These are phyloP conservation scores for Lagopus leucura DNA, from an alignment of 2,113 vertebrate species.

Conservation along the genomic window DNA sequence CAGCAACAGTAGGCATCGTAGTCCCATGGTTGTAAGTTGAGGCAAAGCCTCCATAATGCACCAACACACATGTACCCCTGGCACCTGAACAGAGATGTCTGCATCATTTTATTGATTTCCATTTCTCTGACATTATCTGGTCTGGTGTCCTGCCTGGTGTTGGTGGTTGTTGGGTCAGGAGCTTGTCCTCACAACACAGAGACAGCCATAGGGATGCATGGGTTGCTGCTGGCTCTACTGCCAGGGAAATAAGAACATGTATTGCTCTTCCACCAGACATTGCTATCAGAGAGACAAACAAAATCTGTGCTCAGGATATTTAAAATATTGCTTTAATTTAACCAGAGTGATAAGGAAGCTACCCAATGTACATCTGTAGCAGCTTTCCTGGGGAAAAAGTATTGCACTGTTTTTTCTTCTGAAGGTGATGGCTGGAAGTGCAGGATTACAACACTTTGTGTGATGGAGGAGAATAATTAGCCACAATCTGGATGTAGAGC, in stretches of 20 bases:
- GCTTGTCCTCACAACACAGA: conserved; percentile 11
- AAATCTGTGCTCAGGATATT: conserved; percentile 25
- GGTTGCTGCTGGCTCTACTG: conserved; percentile 73
- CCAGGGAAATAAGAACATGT: conserved; percentile 71
- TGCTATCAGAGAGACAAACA: conserved; percentile 7
- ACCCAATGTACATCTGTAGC: neutral
- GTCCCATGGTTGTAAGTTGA: neutral
- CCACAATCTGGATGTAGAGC: conserved; percentile 5
- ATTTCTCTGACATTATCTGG: neutral
- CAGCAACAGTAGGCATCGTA: neutral
- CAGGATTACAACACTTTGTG: neutral
- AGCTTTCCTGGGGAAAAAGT: neutral
- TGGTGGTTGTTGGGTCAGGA: neutral
- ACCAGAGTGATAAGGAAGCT: neutral
- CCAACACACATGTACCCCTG: neutral
- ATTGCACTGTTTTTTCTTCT: neutral
- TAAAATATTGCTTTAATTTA: conserved; percentile 59
- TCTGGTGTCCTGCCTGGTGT: neutral
- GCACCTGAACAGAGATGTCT: neutral
- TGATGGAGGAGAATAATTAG: neutral
- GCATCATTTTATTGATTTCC: neutral
- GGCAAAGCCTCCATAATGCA: neutral
- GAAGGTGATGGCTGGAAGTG: neutral
- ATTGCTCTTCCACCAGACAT: conserved; percentile 57
- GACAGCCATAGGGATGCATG: conserved; percentile 67